phyloP scores from a whole-genome alignment of 2,113 vertebrate species.

The Pomatorhinus ruficollis region DNA sequence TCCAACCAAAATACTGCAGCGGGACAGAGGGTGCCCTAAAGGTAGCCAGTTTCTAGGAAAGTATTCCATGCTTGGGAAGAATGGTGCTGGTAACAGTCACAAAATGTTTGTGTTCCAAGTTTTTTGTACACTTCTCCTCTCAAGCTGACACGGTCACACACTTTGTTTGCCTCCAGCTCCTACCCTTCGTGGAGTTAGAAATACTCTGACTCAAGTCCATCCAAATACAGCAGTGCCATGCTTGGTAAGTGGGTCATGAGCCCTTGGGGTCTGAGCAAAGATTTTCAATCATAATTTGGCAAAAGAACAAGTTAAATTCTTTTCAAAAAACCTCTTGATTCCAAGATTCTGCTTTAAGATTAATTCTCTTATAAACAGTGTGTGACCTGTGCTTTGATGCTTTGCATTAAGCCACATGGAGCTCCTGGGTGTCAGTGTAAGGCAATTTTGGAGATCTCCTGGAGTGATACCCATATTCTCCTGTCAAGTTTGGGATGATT shows the following conservation, averaged over 20 bases:
- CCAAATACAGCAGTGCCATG: neutral
- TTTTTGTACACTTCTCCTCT: neutral
- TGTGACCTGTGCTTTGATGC: neutral
- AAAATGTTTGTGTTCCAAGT: neutral
- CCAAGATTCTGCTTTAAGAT: neutral
- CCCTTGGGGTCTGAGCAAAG: neutral
- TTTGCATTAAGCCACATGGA: rapidly evolving
- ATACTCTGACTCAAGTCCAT: neutral
- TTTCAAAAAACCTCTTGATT: neutral
- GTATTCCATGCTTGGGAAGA: neutral
- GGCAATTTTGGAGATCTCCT: neutral
- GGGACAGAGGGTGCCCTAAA: neutral
- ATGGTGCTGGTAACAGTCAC: neutral
- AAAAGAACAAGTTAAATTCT: neutral
- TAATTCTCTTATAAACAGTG: neutral
- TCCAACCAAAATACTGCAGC: neutral
- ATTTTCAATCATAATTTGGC: neutral
- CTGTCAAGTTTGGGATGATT: neutral
- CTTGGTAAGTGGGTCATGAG: neutral
- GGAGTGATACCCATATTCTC: neutral
- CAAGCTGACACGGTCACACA: rapidly evolving
- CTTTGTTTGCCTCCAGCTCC: neutral
- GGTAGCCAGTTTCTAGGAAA: neutral
- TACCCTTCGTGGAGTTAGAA: neutral
- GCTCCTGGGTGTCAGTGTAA: neutral